Percentiles rank a stretch among this genome's conserved stretches.
These are phyloP conservation scores for Rhyzopertha dominica DNA, from an alignment of 1,140 invertebrate species.

Conservation along the genomic window DNA sequence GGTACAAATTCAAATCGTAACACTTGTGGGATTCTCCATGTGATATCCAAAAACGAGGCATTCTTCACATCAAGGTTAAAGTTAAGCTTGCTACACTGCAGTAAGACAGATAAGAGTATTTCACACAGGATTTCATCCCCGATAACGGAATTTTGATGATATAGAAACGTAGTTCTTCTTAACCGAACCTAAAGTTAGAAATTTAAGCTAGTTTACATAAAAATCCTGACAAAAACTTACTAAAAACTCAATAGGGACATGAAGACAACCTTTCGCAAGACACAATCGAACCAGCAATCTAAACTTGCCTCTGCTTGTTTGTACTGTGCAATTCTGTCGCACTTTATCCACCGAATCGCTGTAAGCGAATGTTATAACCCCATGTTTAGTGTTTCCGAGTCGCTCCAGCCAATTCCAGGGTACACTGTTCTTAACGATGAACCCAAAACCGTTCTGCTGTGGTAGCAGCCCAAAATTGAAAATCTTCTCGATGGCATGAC, in stretches of 20 bases:
- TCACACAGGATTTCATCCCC: slow-evolving; percentile 56
- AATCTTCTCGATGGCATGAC: slow-evolving; percentile 49
- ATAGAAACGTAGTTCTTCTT: slow-evolving; percentile 19
- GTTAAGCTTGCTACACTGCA: slow-evolving; percentile 51
- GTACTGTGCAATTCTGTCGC: slow-evolving; percentile 45
- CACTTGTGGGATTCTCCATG: slow-evolving; percentile 52
- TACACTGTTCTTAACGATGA: slow-evolving; percentile 44
- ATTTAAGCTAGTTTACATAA: background rate
- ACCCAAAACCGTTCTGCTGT: slow-evolving; percentile 40
- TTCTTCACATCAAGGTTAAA: slow-evolving; percentile 54
- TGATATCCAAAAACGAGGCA: slow-evolving; percentile 52
- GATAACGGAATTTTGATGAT: slow-evolving; percentile 31
- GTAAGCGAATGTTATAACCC: slow-evolving; percentile 39
- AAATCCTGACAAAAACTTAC: slow-evolving; percentile 38
- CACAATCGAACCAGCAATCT: slow-evolving; percentile 53
- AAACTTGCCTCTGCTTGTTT: slow-evolving; percentile 49
- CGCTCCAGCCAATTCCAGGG: slow-evolving; percentile 51
- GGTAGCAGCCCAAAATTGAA: slow-evolving; percentile 47
- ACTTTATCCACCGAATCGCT: slow-evolving; percentile 46
- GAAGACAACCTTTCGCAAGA: slow-evolving; percentile 53
- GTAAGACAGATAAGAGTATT: slow-evolving; percentile 55
- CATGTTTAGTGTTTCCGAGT: slow-evolving; percentile 39
- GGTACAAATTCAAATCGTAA: slow-evolving; percentile 52
- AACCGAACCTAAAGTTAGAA: slow-evolving; percentile 14
- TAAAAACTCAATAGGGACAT: slow-evolving; percentile 51